Base-by-base conservation (phyloP, 2,113 vertebrate genomes). In the Poeciliopsis turrubarensis region DNA sequence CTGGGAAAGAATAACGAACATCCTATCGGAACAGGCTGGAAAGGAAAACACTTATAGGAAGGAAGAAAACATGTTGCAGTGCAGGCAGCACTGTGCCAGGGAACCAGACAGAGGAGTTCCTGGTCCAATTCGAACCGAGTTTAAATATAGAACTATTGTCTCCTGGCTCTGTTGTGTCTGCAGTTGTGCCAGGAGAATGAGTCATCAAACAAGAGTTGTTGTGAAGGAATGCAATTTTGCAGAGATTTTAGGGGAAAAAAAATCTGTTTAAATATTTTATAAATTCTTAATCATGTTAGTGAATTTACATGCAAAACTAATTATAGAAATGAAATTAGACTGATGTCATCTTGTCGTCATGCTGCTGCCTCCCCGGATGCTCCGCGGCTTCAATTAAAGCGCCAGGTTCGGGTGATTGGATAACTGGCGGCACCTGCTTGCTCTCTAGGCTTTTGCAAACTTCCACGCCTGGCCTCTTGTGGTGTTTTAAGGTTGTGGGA, bases 401-500 rank as follows among this genome's bases (percentile, higher is more conserved):
- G 14, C 17, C 31, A 34, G 22, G 15, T 3, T 67, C 14, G 44
- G 72, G 6, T 82, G 8, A 92, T 90, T 66, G 60, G 51, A 69
- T 88, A 83, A 89, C 70, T 86, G 71, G 71, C 72, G 65, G 66
- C 92, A 93, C 77, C 92, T 92, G 29, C 1, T 9, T 15, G 15
- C 60, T 22, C 30, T n/a, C 14, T 6, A 7, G 37, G 22, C 7
- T 13, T 19, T 51, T 19, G 65, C 70, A 14, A 60, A 77, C 65
- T 12, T 32, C 29, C 57, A 3, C 39, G 22, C 47, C 13, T 8
- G 37, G 65, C 37, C 31, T 60, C 12, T n/a, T 10, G 69, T 25
- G 1, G 15, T 60, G 51, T 79, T 76, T 75, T 70, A 73, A 68
- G 26, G 10, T 62, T 15, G 61, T 65, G 30, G 10, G 26, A 25